Base-by-base conservation (phyloP, 2,888 invertebrate species). In the Ischnura elegans region DNA sequence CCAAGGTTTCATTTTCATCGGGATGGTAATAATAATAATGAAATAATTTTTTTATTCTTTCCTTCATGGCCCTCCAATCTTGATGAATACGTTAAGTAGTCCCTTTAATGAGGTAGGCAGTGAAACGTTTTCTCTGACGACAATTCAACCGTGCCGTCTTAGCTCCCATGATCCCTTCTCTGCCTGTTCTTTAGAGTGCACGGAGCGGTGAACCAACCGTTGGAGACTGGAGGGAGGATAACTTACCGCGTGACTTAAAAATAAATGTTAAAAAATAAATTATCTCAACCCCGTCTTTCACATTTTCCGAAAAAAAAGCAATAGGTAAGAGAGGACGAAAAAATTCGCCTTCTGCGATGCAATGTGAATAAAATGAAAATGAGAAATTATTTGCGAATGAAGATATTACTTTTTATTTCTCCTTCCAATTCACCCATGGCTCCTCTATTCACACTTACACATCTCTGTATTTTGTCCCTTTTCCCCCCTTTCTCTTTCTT, bases 51-150 rank as follows among this genome's bases (percentile, higher is more conserved):
- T 76, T 61, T 61, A 10, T 55, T 55, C 55, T 55, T 21, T 6
- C n/a, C 10, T 10, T 76, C 76, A 13, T 36, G 76, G 5, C 76
- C 36, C 36, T n/a, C n/a, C 8, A 10, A 76, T 36, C 76, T 76
- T 76, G 36, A 76, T 76, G 76, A 76, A 76, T 76, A 76, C 76
- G 29, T 36, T 76, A 76, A 76, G 76, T 76, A 76, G 76, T 76
- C 36, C 36, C n/a, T 76, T 76, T 76, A 76, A 76, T 76, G 76
- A 76, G 36, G 36, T 76, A 76, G 76, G 36, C 36, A 76, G n/a
- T 36, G 76, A 13, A 76, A 76, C 36, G 29, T 76, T 36, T 36
- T 76, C 76, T 76, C 36, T 0, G 51, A 76, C 76, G 29, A 76
- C 29, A 76, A 36, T 76, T 76, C 76, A 76, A 36, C 29, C 76